Conservation (phyloP, 2,113 vertebrate species). For the Leptodactylus fuscus region DNA sequence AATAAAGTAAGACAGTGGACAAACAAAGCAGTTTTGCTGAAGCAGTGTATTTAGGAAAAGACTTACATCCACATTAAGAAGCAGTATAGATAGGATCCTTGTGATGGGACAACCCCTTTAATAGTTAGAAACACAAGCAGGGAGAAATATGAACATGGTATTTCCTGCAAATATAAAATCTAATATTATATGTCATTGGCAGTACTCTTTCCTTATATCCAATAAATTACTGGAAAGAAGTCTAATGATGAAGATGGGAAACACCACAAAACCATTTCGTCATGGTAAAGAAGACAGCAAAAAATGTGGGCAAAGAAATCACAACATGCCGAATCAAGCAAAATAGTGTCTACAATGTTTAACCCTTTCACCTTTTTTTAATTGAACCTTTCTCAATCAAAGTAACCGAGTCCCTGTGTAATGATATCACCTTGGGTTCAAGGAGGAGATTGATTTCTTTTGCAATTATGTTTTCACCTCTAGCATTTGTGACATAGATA, state of each 20-base stretch:
- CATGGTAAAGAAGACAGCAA: not conserved
- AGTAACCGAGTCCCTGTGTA: not conserved
- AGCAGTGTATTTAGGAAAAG: too few species aligned
- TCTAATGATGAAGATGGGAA: not conserved
- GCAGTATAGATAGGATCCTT: too few species aligned
- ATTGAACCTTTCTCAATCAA: not conserved
- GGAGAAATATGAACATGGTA: too few species aligned
- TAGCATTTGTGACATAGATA: not conserved
- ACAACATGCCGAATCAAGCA: not conserved
- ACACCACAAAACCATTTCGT: not conserved
- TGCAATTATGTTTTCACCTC: not conserved
- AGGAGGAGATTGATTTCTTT: not conserved
- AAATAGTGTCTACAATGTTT: not conserved
- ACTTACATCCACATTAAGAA: too few species aligned
- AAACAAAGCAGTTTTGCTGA: too few species aligned
- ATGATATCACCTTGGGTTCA: conserved; percentile 1
- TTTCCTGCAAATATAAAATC: not conserved
- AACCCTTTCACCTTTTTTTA: not conserved
- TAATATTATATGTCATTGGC: not conserved
- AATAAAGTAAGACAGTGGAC: too few species aligned
- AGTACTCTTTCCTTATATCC: not conserved
- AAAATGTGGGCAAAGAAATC: not conserved
- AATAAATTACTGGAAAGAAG: not conserved
- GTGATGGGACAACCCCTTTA: too few species aligned
- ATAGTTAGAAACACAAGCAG: too few species aligned